A percentile compares a stretch with the other conserved stretches of the same genome.
Conservation (phyloP, 2,113 vertebrate species). For the Mohoua ochrocephala region DNA sequence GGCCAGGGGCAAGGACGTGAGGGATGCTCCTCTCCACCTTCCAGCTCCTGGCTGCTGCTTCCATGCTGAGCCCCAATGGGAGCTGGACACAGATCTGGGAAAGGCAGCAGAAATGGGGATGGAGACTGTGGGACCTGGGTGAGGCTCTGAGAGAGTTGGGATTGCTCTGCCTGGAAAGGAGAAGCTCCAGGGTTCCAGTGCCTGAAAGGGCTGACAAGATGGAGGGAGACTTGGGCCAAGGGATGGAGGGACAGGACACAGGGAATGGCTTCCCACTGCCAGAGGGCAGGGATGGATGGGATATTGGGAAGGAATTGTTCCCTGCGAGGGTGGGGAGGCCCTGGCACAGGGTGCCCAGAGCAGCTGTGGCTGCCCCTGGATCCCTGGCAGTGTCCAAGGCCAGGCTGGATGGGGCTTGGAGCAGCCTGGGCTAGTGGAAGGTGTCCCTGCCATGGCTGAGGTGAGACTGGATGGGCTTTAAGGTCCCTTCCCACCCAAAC, state of each 20-base stretch:
- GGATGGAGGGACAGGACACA: background rate
- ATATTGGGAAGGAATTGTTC: background rate
- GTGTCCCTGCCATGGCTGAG: background rate
- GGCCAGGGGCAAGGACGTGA: background rate
- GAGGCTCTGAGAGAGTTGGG: background rate
- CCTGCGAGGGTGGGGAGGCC: background rate
- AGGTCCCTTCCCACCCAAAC: background rate
- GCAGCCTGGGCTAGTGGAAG: background rate
- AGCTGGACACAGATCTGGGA: background rate
- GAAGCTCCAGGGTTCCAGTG: background rate
- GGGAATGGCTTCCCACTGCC: background rate
- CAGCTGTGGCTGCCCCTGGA: background rate
- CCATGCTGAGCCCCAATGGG: background rate
- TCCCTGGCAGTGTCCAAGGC: background rate
- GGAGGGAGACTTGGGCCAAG: background rate
- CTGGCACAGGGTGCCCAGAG: background rate
- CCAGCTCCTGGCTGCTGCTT: background rate
- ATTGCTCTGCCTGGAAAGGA: background rate
- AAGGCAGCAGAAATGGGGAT: accelerated
- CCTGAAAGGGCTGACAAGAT: too few relatives aligned
- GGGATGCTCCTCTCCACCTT: background rate
- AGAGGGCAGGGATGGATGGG: background rate
- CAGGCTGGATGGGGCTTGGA: background rate
- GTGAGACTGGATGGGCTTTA: accelerated
- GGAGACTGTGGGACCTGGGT: background rate